A percentile compares a stretch with the other conserved stretches of the same genome.
Evolutionary conservation across 2,113 vertebrate species (phyloP).

Genomic region (Vimba vimba): DNA sequence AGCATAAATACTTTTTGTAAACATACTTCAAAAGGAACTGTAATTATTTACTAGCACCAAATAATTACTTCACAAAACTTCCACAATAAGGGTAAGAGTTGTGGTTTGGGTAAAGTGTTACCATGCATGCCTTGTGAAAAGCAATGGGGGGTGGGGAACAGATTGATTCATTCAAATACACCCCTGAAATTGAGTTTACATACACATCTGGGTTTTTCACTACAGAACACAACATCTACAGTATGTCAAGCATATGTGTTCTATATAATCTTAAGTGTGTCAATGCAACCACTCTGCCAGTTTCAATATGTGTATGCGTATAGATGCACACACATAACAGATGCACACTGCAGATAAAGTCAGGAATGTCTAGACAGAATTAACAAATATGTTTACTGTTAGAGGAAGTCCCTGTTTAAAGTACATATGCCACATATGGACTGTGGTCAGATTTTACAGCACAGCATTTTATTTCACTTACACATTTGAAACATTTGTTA

Average conservation of each 20-base stretch:
- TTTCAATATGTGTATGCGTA: constrained; percentile 42
- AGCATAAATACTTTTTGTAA: constrained; percentile 17
- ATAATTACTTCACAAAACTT: constrained; percentile 28
- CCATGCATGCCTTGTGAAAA: constrained; percentile 56
- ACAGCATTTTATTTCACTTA: constrained; percentile 17
- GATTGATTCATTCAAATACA: constrained; percentile 58
- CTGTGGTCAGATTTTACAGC: constrained; percentile 37
- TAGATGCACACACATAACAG: constrained; percentile 52
- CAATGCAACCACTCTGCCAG: constrained; percentile 13
- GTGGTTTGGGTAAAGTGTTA: constrained; percentile 44
- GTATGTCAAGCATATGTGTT: constrained; percentile 57
- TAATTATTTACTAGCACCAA: constrained; percentile 21
- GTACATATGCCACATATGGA: constrained; percentile 46
- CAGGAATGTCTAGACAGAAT: constrained; percentile 63
- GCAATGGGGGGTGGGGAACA: constrained; percentile 45
- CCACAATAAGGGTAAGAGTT: constrained; percentile 20
- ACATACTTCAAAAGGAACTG: constrained; percentile 19
- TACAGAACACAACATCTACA: not conserved
- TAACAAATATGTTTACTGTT: constrained; percentile 66
- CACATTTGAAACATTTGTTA: constrained; percentile 45
- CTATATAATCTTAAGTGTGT: constrained; percentile 55
- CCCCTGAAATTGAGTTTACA: constrained; percentile 66
- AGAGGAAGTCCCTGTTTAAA: constrained; percentile 39
- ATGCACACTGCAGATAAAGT: constrained; percentile 55
- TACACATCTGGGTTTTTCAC: constrained; percentile 64